These are phyloP conservation scores for Hydrochoerus hydrochaeris DNA, from an alignment of 2,113 vertebrate genomes.

Conservation along the genomic window DNA sequence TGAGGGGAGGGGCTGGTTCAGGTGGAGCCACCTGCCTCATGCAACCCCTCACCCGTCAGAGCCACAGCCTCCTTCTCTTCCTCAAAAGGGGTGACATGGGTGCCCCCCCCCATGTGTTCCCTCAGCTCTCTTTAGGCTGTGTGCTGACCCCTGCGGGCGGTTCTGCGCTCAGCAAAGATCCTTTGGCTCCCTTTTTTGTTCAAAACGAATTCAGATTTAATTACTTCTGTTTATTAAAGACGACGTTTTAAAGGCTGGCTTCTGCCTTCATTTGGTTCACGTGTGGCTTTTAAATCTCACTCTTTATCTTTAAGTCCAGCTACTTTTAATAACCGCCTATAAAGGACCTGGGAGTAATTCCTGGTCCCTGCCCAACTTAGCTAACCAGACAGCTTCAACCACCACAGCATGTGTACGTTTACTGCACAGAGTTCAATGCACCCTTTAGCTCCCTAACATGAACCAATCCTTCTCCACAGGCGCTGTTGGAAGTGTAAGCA, in stretches of 20 bases:
- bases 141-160: not conserved
- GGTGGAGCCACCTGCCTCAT: not conserved
- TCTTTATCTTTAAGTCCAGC: not conserved
- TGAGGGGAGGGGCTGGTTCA: not conserved
- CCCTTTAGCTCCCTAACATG: not conserved
- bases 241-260: not conserved
- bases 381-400: not conserved
- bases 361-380: not conserved
- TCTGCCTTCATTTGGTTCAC: not conserved
- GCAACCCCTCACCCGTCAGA: not conserved
- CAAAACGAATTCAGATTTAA: not conserved
- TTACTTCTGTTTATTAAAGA: not conserved
- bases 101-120: rapidly evolving
- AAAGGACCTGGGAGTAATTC: not conserved
- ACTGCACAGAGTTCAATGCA: not conserved
- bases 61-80: not conserved
- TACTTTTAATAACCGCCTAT: not conserved
- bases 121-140: not conserved
- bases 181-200: not conserved
- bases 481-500: not conserved
- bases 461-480: not conserved
- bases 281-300: not conserved
- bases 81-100: not conserved
- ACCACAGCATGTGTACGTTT: no score
- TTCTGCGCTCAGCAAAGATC: not conserved